These are phyloP conservation scores for Junco hyemalis DNA, from an alignment of 2,113 vertebrate genomes.

Conservation along the genomic window DNA sequence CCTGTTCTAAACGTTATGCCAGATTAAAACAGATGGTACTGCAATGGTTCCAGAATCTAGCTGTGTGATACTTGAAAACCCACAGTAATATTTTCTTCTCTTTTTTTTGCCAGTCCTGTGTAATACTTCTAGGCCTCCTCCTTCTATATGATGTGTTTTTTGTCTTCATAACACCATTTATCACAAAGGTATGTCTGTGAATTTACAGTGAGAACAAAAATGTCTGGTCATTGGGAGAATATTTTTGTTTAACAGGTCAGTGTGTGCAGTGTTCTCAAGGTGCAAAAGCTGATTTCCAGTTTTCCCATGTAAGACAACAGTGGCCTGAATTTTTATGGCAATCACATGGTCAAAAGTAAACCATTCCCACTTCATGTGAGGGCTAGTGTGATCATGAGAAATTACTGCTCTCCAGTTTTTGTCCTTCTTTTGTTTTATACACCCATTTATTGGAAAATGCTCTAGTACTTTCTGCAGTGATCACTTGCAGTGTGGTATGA, in stretches of 20 bases:
- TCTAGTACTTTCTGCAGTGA: not conserved
- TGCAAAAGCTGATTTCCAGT: not conserved
- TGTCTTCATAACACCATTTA: slow-evolving; percentile 97
- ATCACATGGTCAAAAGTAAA: not conserved
- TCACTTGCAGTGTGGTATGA: not conserved
- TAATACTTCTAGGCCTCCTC: slow-evolving; percentile 91
- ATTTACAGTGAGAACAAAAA: not conserved
- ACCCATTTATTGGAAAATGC: rapidly evolving
- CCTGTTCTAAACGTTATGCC: not conserved
- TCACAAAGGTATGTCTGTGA: slow-evolving; percentile 85
- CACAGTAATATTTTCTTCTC: not conserved
- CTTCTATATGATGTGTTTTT: slow-evolving; percentile 97
- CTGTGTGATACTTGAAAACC: not conserved
- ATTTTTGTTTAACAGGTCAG: not conserved
- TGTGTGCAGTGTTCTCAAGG: not conserved
- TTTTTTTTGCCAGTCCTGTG: slow-evolving; percentile 83
- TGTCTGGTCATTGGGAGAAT: not conserved
- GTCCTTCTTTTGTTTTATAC: not conserved
- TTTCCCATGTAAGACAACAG: not conserved
- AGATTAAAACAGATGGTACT: not conserved
- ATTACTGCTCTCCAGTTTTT: not conserved
- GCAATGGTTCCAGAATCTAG: not conserved
- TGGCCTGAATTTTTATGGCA: not conserved
- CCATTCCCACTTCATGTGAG: not conserved
- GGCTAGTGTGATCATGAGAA: not conserved